Base-by-base conservation (phyloP, 1,140 invertebrate genomes). In the Zaprionus kolodkinae region DNA sequence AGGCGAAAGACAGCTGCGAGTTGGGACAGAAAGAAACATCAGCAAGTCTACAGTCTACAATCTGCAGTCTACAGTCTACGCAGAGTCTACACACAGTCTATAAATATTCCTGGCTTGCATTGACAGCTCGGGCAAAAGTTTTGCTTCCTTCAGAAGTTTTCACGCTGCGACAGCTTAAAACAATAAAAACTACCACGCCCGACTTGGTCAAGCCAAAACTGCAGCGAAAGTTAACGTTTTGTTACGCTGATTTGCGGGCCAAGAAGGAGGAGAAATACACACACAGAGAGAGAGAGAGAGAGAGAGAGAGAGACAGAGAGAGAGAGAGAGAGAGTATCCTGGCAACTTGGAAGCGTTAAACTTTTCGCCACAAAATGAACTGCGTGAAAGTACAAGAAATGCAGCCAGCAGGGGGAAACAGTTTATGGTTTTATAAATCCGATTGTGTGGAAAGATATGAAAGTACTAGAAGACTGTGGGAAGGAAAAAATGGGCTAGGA, bases 31-130 rank as follows among this genome's bases (percentile, higher is more conserved):
- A 27, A 40, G 38, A 17, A 30, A 30, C 27, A 55, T 15, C 33
- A 15, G n/a, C 40, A 2, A 15, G n/a, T 15, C n/a, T 6, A 21
- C 45, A 48, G 45, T 48, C 17, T 21, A 12, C 45, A 50, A 12
- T 25, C 45, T 11, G 7, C 45, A 45, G 15, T 17, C 43, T 45
- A 50, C 52, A 27, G 38, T 40, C 38, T n/a, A 2, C 27, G 21
- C 21, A 21, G 4, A 45, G 43, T 45, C 45, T 2, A 1, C 17
- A 1, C 75, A 68, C 68, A 80, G 81, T 84, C 81, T 78, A 84
- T 85, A 84, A 84, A 85, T 85, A 85, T 85, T 74, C 78, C 70
- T 62, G 60, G 45, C 40, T 54, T 78, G 74, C 81, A 85, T 84
- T 84, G 81, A 80, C 81, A 81, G 81, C 15, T 57, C 35, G 35